Evolutionary conservation across 1,140 invertebrate species (phyloP).

Genomic region (Argopecten irradians): DNA sequence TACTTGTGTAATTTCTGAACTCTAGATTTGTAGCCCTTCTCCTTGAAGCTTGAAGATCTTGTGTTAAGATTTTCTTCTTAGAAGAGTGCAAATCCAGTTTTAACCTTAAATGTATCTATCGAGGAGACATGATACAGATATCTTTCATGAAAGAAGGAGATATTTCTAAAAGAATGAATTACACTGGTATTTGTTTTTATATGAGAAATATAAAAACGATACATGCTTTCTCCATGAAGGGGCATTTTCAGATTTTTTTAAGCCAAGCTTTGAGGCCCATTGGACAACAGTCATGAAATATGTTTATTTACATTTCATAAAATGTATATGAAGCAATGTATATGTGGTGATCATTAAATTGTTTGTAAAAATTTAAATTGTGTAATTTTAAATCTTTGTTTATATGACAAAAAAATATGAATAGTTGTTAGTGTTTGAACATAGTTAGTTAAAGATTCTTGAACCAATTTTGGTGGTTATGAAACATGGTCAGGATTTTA

Average conservation of each 20-base stretch:
- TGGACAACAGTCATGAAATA: not conserved
- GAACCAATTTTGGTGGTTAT: not conserved
- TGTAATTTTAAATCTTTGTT: slow-evolving; percentile 14
- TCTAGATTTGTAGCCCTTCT: too few species aligned
- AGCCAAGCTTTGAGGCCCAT: not conserved
- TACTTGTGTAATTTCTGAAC: too few species aligned
- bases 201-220: too few species aligned
- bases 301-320: not conserved
- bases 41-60: too few species aligned
- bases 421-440: not conserved
- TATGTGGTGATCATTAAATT: slow-evolving; percentile 1
- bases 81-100: too few species aligned
- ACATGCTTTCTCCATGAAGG: too few species aligned
- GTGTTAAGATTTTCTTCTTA: too few species aligned
- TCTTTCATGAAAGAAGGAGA: too few species aligned
- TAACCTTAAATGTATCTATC: too few species aligned
- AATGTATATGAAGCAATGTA: not conserved
- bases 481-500: not conserved
- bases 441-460: not conserved
- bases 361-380: not conserved
- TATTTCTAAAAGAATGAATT: too few species aligned
- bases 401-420: not conserved
- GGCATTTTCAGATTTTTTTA: not conserved
- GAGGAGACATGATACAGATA: too few species aligned
- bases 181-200: too few species aligned